Conservation (phyloP, 1,140 invertebrate species). For the Drosophila punjabiensis region DNA sequence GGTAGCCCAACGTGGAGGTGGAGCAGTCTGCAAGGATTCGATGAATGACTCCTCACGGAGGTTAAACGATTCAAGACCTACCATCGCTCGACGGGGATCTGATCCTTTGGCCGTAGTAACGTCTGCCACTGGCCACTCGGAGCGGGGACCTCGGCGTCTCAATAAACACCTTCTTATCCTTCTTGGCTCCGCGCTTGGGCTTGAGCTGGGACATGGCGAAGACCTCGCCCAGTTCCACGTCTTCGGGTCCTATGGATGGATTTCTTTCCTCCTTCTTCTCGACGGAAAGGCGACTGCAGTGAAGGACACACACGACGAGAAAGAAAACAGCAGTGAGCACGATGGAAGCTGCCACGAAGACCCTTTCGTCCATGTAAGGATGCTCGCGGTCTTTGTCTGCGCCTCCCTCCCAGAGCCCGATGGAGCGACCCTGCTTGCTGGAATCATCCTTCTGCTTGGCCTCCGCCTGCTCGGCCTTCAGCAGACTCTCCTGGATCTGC, state of each 20-base stretch:
- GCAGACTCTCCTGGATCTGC: slow-evolving; percentile 58
- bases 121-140: accelerated
- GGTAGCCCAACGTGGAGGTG: slow-evolving; percentile 60
- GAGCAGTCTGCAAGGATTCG: slow-evolving; percentile 10
- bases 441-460: not conserved
- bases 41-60: not conserved
- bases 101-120: not conserved
- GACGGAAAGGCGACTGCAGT: slow-evolving; percentile 24
- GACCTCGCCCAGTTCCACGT: not conserved
- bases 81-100: not conserved
- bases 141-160: slow-evolving; percentile 4
- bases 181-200: not conserved
- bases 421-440: slow-evolving; percentile 33
- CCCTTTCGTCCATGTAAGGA: not conserved
- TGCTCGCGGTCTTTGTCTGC: accelerated
- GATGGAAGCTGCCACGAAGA: slow-evolving; percentile 30
- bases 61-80: not conserved
- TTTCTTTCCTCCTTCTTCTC: not conserved
- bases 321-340: slow-evolving; percentile 15
- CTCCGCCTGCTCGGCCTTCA: not conserved
- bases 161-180: not conserved
- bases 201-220: not conserved
- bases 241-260: not conserved
- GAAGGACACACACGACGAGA: slow-evolving; percentile 36
- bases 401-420: not conserved